These are phyloP conservation scores for Pseudorhombus dupliciocellatus DNA, from an alignment of 2,113 vertebrate genomes.

Conservation along the genomic window DNA sequence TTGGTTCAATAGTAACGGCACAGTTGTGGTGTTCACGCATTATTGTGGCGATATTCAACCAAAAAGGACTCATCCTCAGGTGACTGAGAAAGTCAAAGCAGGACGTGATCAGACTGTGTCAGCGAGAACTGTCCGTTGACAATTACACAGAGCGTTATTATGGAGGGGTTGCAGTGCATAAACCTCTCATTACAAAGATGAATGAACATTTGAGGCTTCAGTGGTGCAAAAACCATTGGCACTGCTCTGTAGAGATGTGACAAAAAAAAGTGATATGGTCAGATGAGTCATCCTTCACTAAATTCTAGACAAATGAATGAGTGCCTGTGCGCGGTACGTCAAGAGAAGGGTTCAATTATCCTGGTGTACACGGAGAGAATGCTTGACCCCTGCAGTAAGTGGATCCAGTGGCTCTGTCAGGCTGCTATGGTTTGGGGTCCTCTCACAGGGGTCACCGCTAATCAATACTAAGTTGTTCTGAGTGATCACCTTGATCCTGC, in stretches of 20 bases:
- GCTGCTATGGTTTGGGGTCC: not conserved
- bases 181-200: slow-evolving; percentile 4
- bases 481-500: not conserved
- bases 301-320: not conserved
- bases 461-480: not conserved
- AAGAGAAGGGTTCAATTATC: not conserved
- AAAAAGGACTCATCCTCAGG: not conserved
- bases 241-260: not conserved
- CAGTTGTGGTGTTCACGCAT: not conserved
- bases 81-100: not conserved
- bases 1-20: too few species aligned
- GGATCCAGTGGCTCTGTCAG: not conserved
- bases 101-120: not conserved
- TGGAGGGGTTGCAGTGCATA: not conserved
- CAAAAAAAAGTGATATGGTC: not conserved
- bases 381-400: not conserved
- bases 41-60: not conserved
- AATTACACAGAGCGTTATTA: slow-evolving; percentile 2
- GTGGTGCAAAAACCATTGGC: not conserved
- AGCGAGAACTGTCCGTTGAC: not conserved
- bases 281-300: slow-evolving; percentile 1
- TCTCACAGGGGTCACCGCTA: not conserved
- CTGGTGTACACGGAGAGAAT: not conserved
- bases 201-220: not conserved
- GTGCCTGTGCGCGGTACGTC: not conserved